phyloP scores from a whole-genome alignment of 2,888 invertebrate genomes.

The Agrotis exclamationis region DNA sequence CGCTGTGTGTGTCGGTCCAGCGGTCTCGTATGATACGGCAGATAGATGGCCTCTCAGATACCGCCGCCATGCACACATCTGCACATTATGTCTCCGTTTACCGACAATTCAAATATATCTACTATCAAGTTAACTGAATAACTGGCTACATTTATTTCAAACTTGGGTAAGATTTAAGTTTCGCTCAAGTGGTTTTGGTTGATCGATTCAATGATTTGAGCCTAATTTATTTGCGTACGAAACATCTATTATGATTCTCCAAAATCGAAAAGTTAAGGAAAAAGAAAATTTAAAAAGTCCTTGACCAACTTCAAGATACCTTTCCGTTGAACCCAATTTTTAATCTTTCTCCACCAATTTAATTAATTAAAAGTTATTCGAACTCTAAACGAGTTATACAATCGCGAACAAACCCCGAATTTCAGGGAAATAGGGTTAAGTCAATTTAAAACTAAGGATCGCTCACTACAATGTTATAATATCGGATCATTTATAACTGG shows the following conservation, averaged over 20 bases:
- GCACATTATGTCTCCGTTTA: conserved; percentile 47
- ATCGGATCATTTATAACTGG: conserved; percentile 56
- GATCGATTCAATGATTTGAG: background rate
- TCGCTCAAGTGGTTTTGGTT: background rate
- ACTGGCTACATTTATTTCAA: conserved; percentile 6
- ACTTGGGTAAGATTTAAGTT: background rate
- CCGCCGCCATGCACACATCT: conserved; percentile 51
- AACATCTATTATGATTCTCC: conserved; percentile 3
- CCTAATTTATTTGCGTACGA: conserved; percentile 3
- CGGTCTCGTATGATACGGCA: conserved; percentile 53
- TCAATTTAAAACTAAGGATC: conserved; percentile 69
- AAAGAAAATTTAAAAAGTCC: conserved; percentile 34
- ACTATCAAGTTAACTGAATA: conserved; percentile 30
- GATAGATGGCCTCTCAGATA: conserved; percentile 63
- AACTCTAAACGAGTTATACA: conserved; percentile 73
- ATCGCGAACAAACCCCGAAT: conserved; percentile 67
- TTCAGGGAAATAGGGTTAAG: conserved; percentile 65
- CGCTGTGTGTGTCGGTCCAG: conserved; percentile 36
- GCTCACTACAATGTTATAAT: conserved; percentile 54
- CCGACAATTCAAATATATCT: conserved; percentile 40
- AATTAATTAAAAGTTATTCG: conserved; percentile 70
- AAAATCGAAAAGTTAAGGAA: background rate
- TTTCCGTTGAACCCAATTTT: conserved; percentile 58
- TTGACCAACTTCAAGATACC: conserved; percentile 50
- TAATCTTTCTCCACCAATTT: conserved; percentile 65